Evolutionary conservation across 2,797 vertebrate species (phyloP), one percentile per base, ranked within the genome.

Genomic region (Sternotherus odoratus): DNA sequence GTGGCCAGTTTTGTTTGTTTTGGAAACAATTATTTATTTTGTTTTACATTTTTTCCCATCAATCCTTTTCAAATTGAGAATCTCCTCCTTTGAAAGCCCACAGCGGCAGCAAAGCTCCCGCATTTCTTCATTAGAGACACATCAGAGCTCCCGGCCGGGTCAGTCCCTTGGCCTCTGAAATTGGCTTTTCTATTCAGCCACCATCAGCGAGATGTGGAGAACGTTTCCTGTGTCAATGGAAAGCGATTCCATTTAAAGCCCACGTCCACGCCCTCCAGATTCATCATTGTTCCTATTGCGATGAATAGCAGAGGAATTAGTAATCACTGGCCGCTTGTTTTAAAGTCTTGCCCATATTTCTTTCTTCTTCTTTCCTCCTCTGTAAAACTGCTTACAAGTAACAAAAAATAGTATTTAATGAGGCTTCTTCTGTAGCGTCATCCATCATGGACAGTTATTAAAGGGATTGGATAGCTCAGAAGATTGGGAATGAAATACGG

Each of bases 311-410:
- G 77, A 53, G 19, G 87, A 87, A 66, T 43, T 94, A 5, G 53
- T 92, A 96, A 93, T 77, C 86, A 85, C 87, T 63, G 82, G 8
- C 69, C 88, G 72, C 69, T 86, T 91, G 74, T 91, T 94, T 96
- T 84, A 91, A 88, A 48, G 69, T 28, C 77, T 95, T 80, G 43
- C 17, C 78, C 50, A 36, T 69, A 63, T 83, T 93, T 93, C 66
- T 89, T 90, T 50, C 54, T 63, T 0, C 43, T 72, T 90, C 87
- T 86, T 0, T 66, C 63, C 26, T 91, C 83, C 86, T 69, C 49
- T 3, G 11, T 51, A 91, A 95, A 96, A 91, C 30, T 26, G 1
- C 63, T 95, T 91, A 82, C 17, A 54, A 51, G 2, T 82, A 79
- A 12, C 30, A 91, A 90, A 66, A 26, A 72, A 54, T 66, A 54